A percentile compares a stretch with the other conserved stretches of the same genome.
Evolutionary conservation across 2,888 invertebrate species (phyloP).

Genomic region (Erebia ligea): DNA sequence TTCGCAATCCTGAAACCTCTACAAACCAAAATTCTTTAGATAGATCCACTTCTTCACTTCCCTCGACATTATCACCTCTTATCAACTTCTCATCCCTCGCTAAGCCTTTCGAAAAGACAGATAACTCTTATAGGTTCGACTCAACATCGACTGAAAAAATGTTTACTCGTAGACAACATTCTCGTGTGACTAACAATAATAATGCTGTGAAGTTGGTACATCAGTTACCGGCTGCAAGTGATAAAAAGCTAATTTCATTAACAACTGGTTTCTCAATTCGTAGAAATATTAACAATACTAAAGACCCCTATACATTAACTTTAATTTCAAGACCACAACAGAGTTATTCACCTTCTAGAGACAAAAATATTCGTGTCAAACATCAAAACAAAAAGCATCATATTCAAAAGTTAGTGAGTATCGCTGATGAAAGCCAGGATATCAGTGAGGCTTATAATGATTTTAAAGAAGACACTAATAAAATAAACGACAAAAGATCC

Average conservation of each 20-base stretch:
- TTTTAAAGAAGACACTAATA: slow-evolving; percentile 44
- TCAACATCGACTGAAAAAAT: slow-evolving; percentile 63
- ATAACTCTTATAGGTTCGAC: slow-evolving; percentile 66
- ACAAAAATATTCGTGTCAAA: slow-evolving; percentile 42
- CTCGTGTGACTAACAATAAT: slow-evolving; percentile 64
- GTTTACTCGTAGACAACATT: slow-evolving; percentile 56
- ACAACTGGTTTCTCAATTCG: slow-evolving; percentile 79
- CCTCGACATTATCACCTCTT: slow-evolving; percentile 56
- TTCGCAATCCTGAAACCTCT: slow-evolving; percentile 64
- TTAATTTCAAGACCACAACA: slow-evolving; percentile 69
- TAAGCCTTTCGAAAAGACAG: slow-evolving; percentile 79
- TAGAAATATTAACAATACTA: slow-evolving; percentile 66
- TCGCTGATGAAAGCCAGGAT: slow-evolving; percentile 46
- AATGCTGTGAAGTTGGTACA: slow-evolving; percentile 59
- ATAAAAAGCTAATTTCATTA: slow-evolving; percentile 70
- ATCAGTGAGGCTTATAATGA: slow-evolving; percentile 29
- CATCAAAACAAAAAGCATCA: slow-evolving; percentile 45
- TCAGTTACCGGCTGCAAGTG: slow-evolving; percentile 53
- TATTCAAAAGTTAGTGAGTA: slow-evolving; percentile 55
- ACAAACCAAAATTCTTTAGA: slow-evolving; percentile 72
- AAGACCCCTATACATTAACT: slow-evolving; percentile 75
- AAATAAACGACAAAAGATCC: slow-evolving; percentile 43
- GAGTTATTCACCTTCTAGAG: slow-evolving; percentile 52
- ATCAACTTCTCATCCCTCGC: slow-evolving; percentile 76
- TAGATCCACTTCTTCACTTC: slow-evolving; percentile 58